Percentiles rank a stretch among this genome's conserved stretches.
Evolutionary conservation across 2,797 vertebrate genomes (phyloP).

Genomic region (Lacerta viridis): DNA sequence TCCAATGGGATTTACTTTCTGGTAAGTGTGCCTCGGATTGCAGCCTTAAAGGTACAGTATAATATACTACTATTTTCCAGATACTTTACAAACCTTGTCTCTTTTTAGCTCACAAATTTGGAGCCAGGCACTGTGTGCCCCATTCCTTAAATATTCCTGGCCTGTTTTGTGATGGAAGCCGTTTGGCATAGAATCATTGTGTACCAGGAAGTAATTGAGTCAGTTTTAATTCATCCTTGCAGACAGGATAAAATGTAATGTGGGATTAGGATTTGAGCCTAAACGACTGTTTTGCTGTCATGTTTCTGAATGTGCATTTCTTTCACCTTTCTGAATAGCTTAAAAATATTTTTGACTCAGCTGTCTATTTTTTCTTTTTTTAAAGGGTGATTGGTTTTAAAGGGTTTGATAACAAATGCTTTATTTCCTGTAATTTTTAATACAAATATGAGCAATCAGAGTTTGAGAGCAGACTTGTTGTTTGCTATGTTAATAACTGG

Average conservation of each 20-base stretch:
- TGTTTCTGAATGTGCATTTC: slow-evolving; percentile 8
- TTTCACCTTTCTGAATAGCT: slow-evolving; percentile 36
- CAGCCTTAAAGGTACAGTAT: slow-evolving; percentile 32
- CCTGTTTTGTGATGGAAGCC: slow-evolving; percentile 63
- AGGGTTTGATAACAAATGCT: slow-evolving; percentile 11
- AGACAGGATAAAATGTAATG: slow-evolving; percentile 36
- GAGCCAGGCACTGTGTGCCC: slow-evolving; percentile 46
- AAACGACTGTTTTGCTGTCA: slow-evolving; percentile 43
- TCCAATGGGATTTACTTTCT: not conserved
- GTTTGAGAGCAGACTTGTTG: not conserved
- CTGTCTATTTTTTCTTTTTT: slow-evolving; percentile 50
- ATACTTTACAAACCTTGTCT: slow-evolving; percentile 61
- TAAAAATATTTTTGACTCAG: slow-evolving; percentile 12
- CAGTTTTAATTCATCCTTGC: slow-evolving; percentile 47
- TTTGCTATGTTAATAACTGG: slow-evolving; percentile 7
- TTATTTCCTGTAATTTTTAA: slow-evolving; percentile 46
- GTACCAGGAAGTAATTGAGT: slow-evolving; percentile 37
- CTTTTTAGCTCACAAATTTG: slow-evolving; percentile 49
- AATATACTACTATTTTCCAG: slow-evolving; percentile 62
- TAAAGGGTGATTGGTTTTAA: slow-evolving; percentile 41
- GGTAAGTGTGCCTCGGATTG: not conserved
- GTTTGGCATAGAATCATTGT: slow-evolving; percentile 16
- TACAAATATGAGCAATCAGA: slow-evolving; percentile 16
- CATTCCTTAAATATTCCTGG: slow-evolving; percentile 41
- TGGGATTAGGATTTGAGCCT: slow-evolving; percentile 55